A percentile compares a stretch with the other conserved stretches of the same genome.
These are phyloP conservation scores for Siphlonurus alternatus DNA, from an alignment of 2,888 invertebrate species.

Conservation along the genomic window DNA sequence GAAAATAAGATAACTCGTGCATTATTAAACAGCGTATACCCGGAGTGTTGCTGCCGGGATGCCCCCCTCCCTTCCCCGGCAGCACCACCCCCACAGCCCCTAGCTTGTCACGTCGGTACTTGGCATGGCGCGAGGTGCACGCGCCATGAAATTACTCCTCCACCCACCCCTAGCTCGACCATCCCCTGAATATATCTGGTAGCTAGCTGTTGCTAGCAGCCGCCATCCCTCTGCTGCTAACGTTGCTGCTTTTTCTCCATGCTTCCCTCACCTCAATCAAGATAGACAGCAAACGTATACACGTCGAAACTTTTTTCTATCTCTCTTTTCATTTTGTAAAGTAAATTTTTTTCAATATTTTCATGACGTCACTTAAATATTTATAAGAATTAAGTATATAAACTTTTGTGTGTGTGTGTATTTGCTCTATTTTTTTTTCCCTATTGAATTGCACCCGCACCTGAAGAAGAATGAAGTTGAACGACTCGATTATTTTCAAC, in stretches of 20 bases:
- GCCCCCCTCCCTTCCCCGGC: not conserved
- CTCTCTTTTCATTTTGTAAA: not conserved
- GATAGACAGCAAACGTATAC: not conserved
- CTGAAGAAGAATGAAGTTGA: too few relatives aligned
- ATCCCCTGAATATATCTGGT: too few relatives aligned
- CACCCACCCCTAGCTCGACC: not conserved
- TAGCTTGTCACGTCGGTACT: not conserved
- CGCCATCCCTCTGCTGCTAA: not conserved
- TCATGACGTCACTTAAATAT: too few relatives aligned
- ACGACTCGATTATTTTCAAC: too few relatives aligned
- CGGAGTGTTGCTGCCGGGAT: not conserved
- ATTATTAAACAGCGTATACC: slow-evolving; percentile 2
- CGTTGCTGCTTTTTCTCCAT: not conserved
- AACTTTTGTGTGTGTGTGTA: too few relatives aligned
- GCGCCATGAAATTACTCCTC: slow-evolving; percentile 1
- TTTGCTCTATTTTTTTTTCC: too few relatives aligned
- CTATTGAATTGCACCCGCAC: too few relatives aligned
- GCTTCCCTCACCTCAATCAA: not conserved
- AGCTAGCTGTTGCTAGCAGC: not conserved
- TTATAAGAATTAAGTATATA: too few relatives aligned
- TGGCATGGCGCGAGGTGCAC: not conserved
- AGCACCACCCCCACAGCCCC: not conserved
- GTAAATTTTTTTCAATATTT: not conserved
- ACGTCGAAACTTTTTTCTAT: not conserved
- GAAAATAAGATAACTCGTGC: slow-evolving; percentile 3